Conservation (phyloP, 2,888 invertebrate genomes). For the Microchrysa polita region DNA sequence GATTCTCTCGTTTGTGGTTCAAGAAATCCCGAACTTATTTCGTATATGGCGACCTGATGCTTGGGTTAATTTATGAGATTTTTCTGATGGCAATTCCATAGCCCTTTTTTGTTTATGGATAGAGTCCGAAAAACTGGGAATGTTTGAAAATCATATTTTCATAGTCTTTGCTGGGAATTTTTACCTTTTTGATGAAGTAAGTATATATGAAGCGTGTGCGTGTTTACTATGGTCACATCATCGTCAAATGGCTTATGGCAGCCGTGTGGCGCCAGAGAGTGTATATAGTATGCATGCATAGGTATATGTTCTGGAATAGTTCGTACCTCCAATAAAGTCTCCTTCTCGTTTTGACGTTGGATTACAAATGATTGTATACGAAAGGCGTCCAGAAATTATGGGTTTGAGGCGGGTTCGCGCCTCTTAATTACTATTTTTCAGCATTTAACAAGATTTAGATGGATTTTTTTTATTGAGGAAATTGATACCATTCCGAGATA, state of each 20-base stretch:
- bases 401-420: slow-evolving; percentile 40
- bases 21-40: slow-evolving; percentile 5
- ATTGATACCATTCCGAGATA: no score
- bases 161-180: slow-evolving; percentile 19
- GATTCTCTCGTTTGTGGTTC: slow-evolving; percentile 3
- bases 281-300: neutral
- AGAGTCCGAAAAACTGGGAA: slow-evolving; percentile 18
- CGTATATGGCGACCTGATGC: neutral
- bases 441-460: slow-evolving; percentile 40
- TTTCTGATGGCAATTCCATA: slow-evolving; percentile 33
- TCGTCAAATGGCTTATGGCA: neutral
- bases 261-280: slow-evolving; percentile 35
- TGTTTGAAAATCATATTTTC: slow-evolving; percentile 35
- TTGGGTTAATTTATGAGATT: slow-evolving; percentile 39
- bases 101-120: slow-evolving; percentile 2
- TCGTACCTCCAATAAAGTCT: slow-evolving; percentile 42
- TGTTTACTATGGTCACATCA: slow-evolving; percentile 11
- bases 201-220: slow-evolving; percentile 3
- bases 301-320: neutral
- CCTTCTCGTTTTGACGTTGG: slow-evolving; percentile 28
- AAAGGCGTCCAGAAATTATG: slow-evolving; percentile 35
- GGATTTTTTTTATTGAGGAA: slow-evolving; percentile 1
- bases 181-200: slow-evolving; percentile 22
- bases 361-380: slow-evolving; percentile 36
- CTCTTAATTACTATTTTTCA: slow-evolving; percentile 41